Conservation (phyloP, 2,113 vertebrate genomes). For the Stigmatopora argus region DNA sequence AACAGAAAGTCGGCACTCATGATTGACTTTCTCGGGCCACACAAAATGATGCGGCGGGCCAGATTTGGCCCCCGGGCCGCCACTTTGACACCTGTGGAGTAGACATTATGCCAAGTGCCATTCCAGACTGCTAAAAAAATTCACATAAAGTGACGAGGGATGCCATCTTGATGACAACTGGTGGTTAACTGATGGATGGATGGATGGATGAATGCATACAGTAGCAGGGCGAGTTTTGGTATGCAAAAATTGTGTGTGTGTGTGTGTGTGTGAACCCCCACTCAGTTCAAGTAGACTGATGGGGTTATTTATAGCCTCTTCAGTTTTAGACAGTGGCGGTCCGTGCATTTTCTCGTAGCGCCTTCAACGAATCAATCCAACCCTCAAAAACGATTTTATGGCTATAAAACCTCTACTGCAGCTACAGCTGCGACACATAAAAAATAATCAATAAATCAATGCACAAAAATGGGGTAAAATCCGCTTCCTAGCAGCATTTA, state of each 20-base stretch:
- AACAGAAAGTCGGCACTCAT: too few species aligned
- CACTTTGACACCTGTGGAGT: constrained; percentile 13
- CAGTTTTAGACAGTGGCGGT: constrained; percentile 12
- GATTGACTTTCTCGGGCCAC: too few species aligned
- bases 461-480: too few species aligned
- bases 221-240: constrained; percentile 43
- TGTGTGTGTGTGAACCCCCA: constrained; percentile 26
- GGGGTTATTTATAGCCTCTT: constrained; percentile 59
- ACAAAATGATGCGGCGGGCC: too few species aligned
- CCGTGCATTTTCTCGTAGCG: too few species aligned
- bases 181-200: constrained; percentile 49
- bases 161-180: constrained; percentile 54
- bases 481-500: too few species aligned
- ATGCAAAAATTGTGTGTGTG: constrained; percentile 27
- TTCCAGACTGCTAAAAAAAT: constrained; percentile 22
- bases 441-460: too few species aligned
- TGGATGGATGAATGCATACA: constrained; percentile 35
- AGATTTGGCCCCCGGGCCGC: too few species aligned
- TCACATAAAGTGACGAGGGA: constrained; percentile 24
- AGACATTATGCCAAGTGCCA: constrained; percentile 40
- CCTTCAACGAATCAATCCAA: too few species aligned
- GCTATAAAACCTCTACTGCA: too few species aligned
- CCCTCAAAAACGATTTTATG: too few species aligned
- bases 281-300: constrained; percentile 55
- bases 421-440: too few species aligned